phyloP scores from a whole-genome alignment of 2,888 invertebrate species.

The Hipparchia sbordonii region DNA sequence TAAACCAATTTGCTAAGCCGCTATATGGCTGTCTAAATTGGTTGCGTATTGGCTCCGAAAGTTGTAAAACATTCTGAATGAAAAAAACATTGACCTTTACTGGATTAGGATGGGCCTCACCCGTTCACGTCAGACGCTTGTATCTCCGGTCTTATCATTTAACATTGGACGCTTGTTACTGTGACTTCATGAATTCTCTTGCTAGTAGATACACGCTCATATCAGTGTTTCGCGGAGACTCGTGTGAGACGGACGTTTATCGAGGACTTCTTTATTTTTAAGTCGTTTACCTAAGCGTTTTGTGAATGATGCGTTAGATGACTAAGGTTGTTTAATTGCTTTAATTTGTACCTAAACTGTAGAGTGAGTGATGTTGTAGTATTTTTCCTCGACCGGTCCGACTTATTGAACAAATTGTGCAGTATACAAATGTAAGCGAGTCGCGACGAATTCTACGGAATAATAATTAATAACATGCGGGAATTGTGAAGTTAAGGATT shows the following conservation, averaged over 20 bases:
- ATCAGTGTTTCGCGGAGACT: constrained; percentile 41
- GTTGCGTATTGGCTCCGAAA: too few relatives aligned
- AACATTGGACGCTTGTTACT: constrained; percentile 46
- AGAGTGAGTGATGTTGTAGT: constrained; percentile 31
- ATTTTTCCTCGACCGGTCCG: constrained; percentile 48
- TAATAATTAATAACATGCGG: constrained; percentile 26
- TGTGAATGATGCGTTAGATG: constrained; percentile 38
- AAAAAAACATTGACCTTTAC: constrained; percentile 80
- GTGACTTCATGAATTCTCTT: constrained; percentile 23
- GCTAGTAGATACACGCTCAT: constrained; percentile 7
- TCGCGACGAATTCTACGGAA: constrained; percentile 26
- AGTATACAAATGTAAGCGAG: constrained; percentile 33
- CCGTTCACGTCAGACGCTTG: constrained; percentile 44
- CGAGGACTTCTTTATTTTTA: constrained; percentile 13
- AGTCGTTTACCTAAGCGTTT: constrained; percentile 2
- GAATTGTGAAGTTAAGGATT: constrained; percentile 54
- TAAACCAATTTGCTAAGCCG: too few relatives aligned
- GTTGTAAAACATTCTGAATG: constrained; percentile 55
- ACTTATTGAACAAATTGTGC: constrained; percentile 23
- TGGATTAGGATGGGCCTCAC: constrained; percentile 56
- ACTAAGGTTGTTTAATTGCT: constrained; percentile 32
- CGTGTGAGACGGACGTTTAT: constrained; percentile 42
- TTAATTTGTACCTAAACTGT: constrained; percentile 25
- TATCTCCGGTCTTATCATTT: constrained; percentile 52
- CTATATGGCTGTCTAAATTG: too few relatives aligned